Percentiles rank a stretch among this genome's conserved stretches.
These are phyloP conservation scores for Columba janthina DNA, from an alignment of 2,113 vertebrate genomes.

Conservation along the genomic window DNA sequence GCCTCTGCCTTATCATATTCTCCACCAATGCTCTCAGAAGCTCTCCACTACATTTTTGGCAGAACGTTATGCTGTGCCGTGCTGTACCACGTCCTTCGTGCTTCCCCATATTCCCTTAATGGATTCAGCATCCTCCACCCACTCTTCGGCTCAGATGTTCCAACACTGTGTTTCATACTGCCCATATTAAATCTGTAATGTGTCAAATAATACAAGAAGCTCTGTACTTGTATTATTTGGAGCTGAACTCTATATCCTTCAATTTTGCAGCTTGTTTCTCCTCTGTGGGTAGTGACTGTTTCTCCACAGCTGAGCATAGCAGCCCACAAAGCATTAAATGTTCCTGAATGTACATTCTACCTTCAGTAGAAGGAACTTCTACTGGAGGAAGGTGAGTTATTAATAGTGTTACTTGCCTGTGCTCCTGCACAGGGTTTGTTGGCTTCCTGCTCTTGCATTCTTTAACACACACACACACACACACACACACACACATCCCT, in stretches of 20 bases:
- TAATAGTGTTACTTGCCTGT: not conserved
- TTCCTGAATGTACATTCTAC: not conserved
- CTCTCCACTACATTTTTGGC: not conserved
- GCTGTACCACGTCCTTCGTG: not conserved
- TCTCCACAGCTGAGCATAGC: not conserved
- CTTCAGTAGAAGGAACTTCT: not conserved
- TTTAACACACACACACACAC: not conserved
- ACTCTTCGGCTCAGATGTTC: not conserved
- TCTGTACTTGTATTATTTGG: not conserved
- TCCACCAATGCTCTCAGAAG: not conserved
- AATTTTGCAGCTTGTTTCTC: not conserved
- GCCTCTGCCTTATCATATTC: not conserved
- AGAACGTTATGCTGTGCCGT: not conserved
- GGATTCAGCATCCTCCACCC: not conserved
- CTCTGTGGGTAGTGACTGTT: not conserved
- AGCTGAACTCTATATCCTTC: not conserved
- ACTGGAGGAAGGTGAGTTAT: not conserved
- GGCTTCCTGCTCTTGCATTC: not conserved
- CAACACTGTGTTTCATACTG: not conserved
- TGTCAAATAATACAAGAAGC: not conserved
- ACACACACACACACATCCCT: no score
- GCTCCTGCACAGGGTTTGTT: not conserved
- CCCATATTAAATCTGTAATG: not conserved
- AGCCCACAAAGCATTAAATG: not conserved
- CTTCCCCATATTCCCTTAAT: not conserved